These are phyloP conservation scores for Hydrotaea diabolus DNA, from an alignment of 2,888 invertebrate species.

Conservation along the genomic window DNA sequence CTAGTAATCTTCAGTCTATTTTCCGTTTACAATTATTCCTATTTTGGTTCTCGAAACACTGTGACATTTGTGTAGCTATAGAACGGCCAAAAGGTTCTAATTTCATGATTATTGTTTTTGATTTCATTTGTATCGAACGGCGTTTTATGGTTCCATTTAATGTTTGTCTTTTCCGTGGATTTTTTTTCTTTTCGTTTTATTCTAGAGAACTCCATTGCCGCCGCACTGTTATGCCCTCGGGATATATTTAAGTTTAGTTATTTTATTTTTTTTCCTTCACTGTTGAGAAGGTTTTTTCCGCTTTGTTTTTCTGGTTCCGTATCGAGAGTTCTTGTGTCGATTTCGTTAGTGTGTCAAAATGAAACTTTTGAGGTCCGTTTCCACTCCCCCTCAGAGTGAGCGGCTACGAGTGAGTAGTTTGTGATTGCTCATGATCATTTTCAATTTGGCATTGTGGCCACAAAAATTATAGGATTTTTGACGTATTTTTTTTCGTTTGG, in stretches of 20 bases:
- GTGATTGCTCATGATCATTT: constrained; percentile 67
- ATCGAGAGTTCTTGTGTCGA: not conserved
- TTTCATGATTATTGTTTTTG: constrained; percentile 58
- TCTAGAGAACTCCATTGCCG: constrained; percentile 5
- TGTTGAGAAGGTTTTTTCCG: constrained; percentile 52
- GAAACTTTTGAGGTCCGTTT: constrained; percentile 56
- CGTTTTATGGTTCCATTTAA: constrained; percentile 32
- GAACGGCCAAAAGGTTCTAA: constrained; percentile 50
- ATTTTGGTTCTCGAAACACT: constrained; percentile 8
- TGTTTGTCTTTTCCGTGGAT: constrained; percentile 12
- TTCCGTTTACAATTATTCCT: too few species aligned
- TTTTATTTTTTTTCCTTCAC: not conserved
- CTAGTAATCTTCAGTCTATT: too few species aligned
- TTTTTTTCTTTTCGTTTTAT: constrained; percentile 7
- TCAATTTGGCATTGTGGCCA: constrained; percentile 67
- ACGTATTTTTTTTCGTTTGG: constrained; percentile 42
- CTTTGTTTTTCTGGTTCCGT: not conserved
- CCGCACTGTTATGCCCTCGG: constrained; percentile 49
- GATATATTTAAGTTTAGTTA: constrained; percentile 40
- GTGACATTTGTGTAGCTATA: constrained; percentile 30
- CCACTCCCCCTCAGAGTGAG: not conserved
- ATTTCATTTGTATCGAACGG: constrained; percentile 26
- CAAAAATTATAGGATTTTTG: constrained; percentile 51
- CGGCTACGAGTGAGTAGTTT: constrained; percentile 52
- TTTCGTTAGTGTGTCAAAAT: constrained; percentile 65